Base-by-base conservation (phyloP, 2,113 vertebrate species). In the Aix galericulata region DNA sequence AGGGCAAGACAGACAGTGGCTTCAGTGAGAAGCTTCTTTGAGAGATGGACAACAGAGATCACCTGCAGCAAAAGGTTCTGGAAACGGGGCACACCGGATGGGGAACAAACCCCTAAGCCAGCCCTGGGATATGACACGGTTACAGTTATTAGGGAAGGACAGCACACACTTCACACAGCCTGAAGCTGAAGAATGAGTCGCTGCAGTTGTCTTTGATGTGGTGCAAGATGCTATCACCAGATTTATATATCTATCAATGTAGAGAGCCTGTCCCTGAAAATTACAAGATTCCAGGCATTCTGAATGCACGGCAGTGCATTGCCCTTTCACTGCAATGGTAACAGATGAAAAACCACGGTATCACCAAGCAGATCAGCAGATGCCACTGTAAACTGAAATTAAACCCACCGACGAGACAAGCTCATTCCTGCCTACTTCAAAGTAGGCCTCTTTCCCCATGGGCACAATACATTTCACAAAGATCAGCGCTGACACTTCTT, bases 401-500 rank as follows among this genome's bases (percentile, higher is more conserved):
- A 92, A 97, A 95, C 94, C 79, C 83, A 87, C 75, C 1, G 0
- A 93, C 60, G 14, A 95, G 83, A 92, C 97, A 96, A 95, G 95
- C 91, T 91, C 91, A 76, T 88, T 96, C 96, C 91, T 95, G 95
- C 73, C 95, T 93, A 80, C 93, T 92, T 95, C 95, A 97, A 97
- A 96, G 92, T 59, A 79, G 67, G 44, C 62, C 78, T 96, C 81
- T 94, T 96, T 29, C 87, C 94, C 90, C 79, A 85, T 82, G 67
- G 94, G 96, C 81, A 89, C 91, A 93, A 83, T 87, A 95, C 66
- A 80, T 93, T 94, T 97, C 72, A 95, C 46, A 68, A 94, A 96
- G 74, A 95, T 91, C 83, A 94, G 74, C 0, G 0, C 77, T 95
- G 93, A 95, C 92, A 93, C 91, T 86, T 96, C 73, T 95, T 69